phyloP scores from a whole-genome alignment of 2,888 invertebrate species.

The Teleiodes luculella region DNA sequence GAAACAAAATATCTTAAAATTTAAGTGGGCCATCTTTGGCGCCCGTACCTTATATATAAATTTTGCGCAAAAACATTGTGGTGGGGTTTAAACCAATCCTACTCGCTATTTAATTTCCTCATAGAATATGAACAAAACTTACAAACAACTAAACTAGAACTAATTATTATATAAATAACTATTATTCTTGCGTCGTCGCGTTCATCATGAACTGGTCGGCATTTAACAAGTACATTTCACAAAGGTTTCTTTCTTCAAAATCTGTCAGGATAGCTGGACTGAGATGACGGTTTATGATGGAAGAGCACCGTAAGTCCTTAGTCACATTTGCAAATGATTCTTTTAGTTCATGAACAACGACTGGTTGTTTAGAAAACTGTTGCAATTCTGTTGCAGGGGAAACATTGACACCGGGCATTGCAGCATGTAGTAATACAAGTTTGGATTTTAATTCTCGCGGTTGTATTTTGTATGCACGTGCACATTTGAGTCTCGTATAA shows the following conservation, averaged over 20 bases:
- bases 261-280: constrained; percentile 32
- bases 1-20: no score
- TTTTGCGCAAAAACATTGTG: no score
- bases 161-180: no score
- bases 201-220: constrained; percentile 31
- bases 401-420: not conserved
- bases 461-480: constrained; percentile 23
- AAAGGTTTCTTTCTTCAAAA: constrained; percentile 41
- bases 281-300: constrained; percentile 44
- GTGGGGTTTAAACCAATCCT: no score
- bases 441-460: constrained; percentile 33
- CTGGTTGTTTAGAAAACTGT: constrained; percentile 31
- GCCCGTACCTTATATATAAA: no score
- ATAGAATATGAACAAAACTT: no score
- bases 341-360: constrained; percentile 34
- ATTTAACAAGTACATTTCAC: constrained; percentile 43
- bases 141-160: no score
- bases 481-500: constrained; percentile 32
- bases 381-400: constrained; percentile 20
- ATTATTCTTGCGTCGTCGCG: not conserved
- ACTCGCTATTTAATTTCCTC: no score
- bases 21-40: no score
- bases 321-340: constrained; percentile 33
- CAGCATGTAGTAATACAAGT: not conserved
- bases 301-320: constrained; percentile 38